A percentile compares a stretch with the other conserved stretches of the same genome.
These are phyloP conservation scores for Aurelia aurita DNA, from an alignment of 30 jellyfish, hydroid and myxozoan genomes.

Conservation along the genomic window DNA sequence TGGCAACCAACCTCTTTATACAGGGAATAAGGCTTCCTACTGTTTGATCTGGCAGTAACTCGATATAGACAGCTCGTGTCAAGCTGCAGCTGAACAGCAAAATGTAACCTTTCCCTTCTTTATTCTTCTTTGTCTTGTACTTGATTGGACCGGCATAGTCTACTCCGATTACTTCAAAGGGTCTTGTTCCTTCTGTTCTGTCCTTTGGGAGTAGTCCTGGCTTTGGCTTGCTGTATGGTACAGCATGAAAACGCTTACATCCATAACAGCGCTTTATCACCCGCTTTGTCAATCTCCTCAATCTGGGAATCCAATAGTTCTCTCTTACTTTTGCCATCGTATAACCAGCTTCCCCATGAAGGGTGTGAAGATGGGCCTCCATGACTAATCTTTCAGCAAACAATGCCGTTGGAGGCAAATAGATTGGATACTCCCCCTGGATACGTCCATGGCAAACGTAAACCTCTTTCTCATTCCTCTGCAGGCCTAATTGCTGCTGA, in stretches of 20 bases:
- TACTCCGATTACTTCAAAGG: slow-evolving; percentile 56
- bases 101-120: slow-evolving; percentile 43
- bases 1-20: slow-evolving; percentile 51
- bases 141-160: slow-evolving; percentile 66
- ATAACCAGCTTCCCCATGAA: slow-evolving; percentile 21
- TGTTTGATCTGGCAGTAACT: slow-evolving; percentile 54
- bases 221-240: slow-evolving; percentile 46
- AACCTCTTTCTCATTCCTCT: too few relatives aligned
- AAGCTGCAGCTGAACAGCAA: slow-evolving; percentile 59
- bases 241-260: slow-evolving; percentile 27
- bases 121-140: slow-evolving; percentile 25
- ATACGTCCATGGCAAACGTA: too few relatives aligned
- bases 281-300: slow-evolving; percentile 1
- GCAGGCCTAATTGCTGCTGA: too few relatives aligned
- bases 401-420: slow-evolving; percentile 22
- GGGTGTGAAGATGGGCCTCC: slow-evolving; percentile 40
- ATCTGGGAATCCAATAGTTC: slow-evolving; percentile 55
- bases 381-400: slow-evolving; percentile 9
- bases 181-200: slow-evolving; percentile 52
- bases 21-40: slow-evolving; percentile 39
- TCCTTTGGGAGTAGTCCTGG: slow-evolving; percentile 65
- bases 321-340: slow-evolving; percentile 45
- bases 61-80: slow-evolving; percentile 49
- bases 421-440: slow-evolving; percentile 2
- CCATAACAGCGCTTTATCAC: slow-evolving; percentile 34